Evolutionary conservation across 1,140 invertebrate genomes (phyloP), one percentile per base, ranked within the genome.

Genomic region (Drosophila pruinosa): DNA sequence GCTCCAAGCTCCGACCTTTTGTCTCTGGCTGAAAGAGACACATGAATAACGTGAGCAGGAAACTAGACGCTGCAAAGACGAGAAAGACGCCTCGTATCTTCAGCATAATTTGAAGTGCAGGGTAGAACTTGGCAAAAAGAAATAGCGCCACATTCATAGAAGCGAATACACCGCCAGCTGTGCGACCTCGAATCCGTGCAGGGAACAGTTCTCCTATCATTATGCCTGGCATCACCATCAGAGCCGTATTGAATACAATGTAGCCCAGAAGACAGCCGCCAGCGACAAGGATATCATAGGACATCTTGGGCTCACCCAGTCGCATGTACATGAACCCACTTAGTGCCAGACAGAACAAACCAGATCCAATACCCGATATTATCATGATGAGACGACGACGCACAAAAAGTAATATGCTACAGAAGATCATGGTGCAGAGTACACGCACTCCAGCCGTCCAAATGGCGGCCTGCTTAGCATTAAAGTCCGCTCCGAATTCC

Each of bases 1-100:
- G 94, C 61, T 95, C 93, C 54, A 97, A 91, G 1, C 93, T 94
- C 68, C 94, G 94, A 10, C 95, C 95, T 89, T 96, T 97, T 0
- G 96, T 97, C 92, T 98, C 97, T 14, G 96, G 97, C 24, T 97
- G 91, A 48, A 95, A 92, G 0, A 96, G 91, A 71, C 93, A 96
- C 57, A 96, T 91, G 31, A 97, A 94, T 0, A 96, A 43, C 5
- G 94, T 93, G 3, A 94, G 93, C 3, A 95, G 75, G 1, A 94
- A 57, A 1, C 95, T 94, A 4, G 95, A 93, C 0, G 92, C 89
- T 14, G 95, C 95, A 80, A 97, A 97, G 10, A 95, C 89, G 2
- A 92, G 91, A 78, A 96, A 96, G 0, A 95, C 91, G 2, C 95
- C 95, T 1, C 92, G 86, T 64, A 94, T 92, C 43, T 94, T 93